A percentile compares a stretch with the other conserved stretches of the same genome.
Evolutionary conservation across 2,113 vertebrate genomes (phyloP).

Genomic region (Podarcis muralis): DNA sequence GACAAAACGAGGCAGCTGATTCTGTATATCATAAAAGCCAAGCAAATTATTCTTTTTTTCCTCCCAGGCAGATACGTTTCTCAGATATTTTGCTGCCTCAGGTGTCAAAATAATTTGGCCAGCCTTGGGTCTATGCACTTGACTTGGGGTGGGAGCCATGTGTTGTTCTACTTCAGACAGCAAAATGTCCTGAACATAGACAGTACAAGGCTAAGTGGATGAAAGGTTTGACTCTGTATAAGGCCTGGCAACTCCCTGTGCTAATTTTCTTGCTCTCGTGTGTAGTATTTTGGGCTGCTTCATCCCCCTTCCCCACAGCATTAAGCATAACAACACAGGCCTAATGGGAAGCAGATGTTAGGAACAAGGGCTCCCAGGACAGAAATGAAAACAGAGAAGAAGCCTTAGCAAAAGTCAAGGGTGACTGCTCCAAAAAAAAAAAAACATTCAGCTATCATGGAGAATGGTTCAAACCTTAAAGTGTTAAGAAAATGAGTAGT

Average conservation of each 20-base stretch:
- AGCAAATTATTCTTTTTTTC: background rate
- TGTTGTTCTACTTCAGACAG: background rate
- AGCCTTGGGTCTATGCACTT: background rate
- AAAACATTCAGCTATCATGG: constrained; percentile 48
- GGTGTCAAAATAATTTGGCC: background rate
- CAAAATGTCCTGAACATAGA: background rate
- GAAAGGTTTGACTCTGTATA: background rate
- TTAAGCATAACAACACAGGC: background rate
- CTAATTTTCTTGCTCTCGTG: background rate
- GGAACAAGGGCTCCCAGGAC: constrained; percentile 38
- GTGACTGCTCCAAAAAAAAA: constrained; percentile 49
- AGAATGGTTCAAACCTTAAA: constrained; percentile 64
- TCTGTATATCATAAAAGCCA: background rate
- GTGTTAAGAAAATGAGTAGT: constrained; percentile 47
- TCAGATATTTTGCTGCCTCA: background rate
- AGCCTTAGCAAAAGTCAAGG: constrained; percentile 44
- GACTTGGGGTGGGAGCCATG: background rate
- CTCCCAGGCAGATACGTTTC: background rate
- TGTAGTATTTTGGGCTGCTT: constrained; percentile 5
- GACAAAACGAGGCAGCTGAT: no score
- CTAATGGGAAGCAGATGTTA: constrained; percentile 2
- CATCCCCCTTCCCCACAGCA: constrained; percentile 21
- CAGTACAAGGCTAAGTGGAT: background rate
- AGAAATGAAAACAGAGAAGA: constrained; percentile 54
- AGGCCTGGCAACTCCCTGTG: background rate